phyloP scores from a whole-genome alignment of 1,140 invertebrate species.

The Bicyclus anynana region DNA sequence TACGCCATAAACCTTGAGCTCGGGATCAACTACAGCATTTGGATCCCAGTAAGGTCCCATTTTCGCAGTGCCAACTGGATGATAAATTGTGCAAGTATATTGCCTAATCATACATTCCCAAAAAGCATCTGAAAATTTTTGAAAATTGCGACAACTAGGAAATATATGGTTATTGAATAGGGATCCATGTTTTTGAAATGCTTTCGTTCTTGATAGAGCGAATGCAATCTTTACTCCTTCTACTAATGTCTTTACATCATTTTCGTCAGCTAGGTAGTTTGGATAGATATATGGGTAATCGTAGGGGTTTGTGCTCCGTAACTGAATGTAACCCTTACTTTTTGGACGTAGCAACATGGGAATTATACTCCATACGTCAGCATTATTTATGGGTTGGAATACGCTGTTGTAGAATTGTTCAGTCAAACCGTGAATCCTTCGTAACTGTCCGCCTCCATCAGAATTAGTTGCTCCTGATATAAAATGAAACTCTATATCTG shows the following conservation, averaged over 20 bases:
- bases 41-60: slow-evolving; percentile 93
- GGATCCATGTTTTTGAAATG: slow-evolving; percentile 84
- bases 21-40: slow-evolving; percentile 91
- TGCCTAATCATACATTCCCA: slow-evolving; percentile 91
- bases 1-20: slow-evolving; percentile 88
- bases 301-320: slow-evolving; percentile 90
- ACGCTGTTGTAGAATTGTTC: slow-evolving; percentile 85
- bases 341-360: slow-evolving; percentile 90
- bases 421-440: slow-evolving; percentile 88
- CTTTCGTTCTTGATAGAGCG: slow-evolving; percentile 84
- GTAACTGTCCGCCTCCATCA: slow-evolving; percentile 89
- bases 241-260: slow-evolving; percentile 87
- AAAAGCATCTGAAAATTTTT: slow-evolving; percentile 83
- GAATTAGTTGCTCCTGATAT: slow-evolving; percentile 93
- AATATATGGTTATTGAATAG: slow-evolving; percentile 82
- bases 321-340: slow-evolving; percentile 87
- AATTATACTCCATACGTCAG: slow-evolving; percentile 90
- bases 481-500: slow-evolving; percentile 95
- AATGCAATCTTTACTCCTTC: slow-evolving; percentile 90
- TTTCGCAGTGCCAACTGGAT: slow-evolving; percentile 93
- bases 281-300: slow-evolving; percentile 95
- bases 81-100: slow-evolving; percentile 90
- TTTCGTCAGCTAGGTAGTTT: slow-evolving; percentile 90
- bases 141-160: slow-evolving; percentile 83
- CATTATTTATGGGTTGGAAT: slow-evolving; percentile 85